These are phyloP conservation scores for Chrysomallon squamiferum DNA, from an alignment of 1,140 invertebrate genomes.

Conservation along the genomic window DNA sequence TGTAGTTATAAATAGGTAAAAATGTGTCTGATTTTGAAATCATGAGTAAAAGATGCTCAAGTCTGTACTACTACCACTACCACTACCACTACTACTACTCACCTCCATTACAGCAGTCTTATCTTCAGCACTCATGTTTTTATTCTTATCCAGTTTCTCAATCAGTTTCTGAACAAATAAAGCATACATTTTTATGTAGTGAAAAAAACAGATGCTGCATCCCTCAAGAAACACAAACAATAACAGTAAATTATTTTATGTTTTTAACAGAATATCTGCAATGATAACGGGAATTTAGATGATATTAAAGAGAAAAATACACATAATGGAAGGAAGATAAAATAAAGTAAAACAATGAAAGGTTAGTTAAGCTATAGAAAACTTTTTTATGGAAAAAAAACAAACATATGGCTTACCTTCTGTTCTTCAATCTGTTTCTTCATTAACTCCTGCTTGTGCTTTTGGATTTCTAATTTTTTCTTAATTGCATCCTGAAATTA, in stretches of 20 bases:
- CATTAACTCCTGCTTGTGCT: constrained; percentile 78
- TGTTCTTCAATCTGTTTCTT: constrained; percentile 82
- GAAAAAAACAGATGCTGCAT: too few relatives aligned
- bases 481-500: constrained; percentile 71
- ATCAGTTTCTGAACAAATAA: constrained; percentile 69
- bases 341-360: not conserved
- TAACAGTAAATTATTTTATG: not conserved
- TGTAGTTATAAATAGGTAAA: too few relatives aligned
- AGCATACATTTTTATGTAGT: not conserved
- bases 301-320: too few relatives aligned
- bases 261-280: not conserved
- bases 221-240: too few relatives aligned
- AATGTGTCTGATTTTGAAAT: too few relatives aligned
- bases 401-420: too few relatives aligned
- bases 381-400: too few relatives aligned
- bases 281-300: too few relatives aligned
- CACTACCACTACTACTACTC: not conserved
- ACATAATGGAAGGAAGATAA: too few relatives aligned
- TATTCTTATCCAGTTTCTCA: constrained; percentile 75
- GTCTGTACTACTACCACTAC: too few relatives aligned
- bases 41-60: too few relatives aligned
- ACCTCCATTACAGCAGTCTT: constrained; percentile 65
- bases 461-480: constrained; percentile 76
- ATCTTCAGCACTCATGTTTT: constrained; percentile 56
- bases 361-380: not conserved